A percentile compares a stretch with the other conserved stretches of the same genome.
phyloP scores from a whole-genome alignment of 2,113 vertebrate genomes.

The Dicrurus megarhynchus region DNA sequence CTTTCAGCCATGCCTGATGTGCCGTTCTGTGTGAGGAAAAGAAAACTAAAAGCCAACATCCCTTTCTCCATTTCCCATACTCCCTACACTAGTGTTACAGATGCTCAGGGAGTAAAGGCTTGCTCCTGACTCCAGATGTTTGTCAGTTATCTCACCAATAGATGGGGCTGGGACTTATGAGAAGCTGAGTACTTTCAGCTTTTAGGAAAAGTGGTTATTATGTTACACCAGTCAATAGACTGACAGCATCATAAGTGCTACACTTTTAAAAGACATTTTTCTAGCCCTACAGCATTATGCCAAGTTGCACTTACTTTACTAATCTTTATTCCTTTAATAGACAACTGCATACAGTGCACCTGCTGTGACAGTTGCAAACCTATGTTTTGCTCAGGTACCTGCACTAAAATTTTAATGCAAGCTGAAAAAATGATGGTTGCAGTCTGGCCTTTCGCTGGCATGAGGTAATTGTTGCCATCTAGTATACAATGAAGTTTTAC shows the following conservation, averaged over 20 bases:
- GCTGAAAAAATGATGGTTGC: background rate
- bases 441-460: background rate
- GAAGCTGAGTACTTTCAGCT: background rate
- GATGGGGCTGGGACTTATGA: background rate
- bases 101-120: background rate
- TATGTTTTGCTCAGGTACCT: constrained; percentile 8
- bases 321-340: constrained; percentile 48
- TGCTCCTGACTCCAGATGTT: background rate
- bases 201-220: background rate
- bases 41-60: background rate
- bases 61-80: background rate
- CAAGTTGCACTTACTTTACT: constrained; percentile 25
- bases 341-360: background rate
- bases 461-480: constrained; percentile 15
- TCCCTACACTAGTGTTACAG: background rate
- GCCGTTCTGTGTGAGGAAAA: background rate
- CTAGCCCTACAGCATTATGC: background rate
- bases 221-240: background rate
- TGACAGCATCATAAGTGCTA: background rate
- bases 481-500: background rate
- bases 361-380: constrained; percentile 29
- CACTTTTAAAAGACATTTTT: constrained; percentile 8
- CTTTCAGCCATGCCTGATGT: background rate
- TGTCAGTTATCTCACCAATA: background rate
- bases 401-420: constrained; percentile 21